Conservation (phyloP, 2,888 invertebrate species). For the Tetanocera ferruginea region DNA sequence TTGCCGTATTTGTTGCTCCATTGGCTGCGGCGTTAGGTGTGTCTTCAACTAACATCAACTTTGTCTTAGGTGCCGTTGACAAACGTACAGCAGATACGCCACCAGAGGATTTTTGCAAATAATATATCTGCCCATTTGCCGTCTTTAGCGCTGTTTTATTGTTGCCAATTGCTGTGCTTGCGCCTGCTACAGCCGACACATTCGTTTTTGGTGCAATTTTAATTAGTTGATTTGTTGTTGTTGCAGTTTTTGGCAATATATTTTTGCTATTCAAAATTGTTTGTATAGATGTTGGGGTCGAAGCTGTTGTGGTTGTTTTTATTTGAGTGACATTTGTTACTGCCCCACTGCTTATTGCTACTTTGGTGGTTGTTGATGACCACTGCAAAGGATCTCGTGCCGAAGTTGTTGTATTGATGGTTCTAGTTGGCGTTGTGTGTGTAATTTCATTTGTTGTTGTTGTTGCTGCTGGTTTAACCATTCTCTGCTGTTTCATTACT, state of each 20-base stretch:
- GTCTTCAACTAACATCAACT: too few species aligned
- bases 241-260: slow-evolving; percentile 48
- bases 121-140: slow-evolving; percentile 70
- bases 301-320: slow-evolving; percentile 15
- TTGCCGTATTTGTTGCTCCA: slow-evolving; percentile 21
- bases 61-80: slow-evolving; percentile 23
- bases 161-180: slow-evolving; percentile 40
- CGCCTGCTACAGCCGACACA: slow-evolving; percentile 4
- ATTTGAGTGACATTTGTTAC: slow-evolving; percentile 29
- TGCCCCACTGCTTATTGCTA: slow-evolving; percentile 26
- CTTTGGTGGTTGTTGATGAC: neutral
- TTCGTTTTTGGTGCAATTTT: slow-evolving; percentile 47
- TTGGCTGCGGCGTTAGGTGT: slow-evolving; percentile 26
- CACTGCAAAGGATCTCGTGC: neutral
- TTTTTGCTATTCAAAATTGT: slow-evolving; percentile 48
- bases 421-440: neutral
- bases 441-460: slow-evolving; percentile 6
- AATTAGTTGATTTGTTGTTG: slow-evolving; percentile 43
- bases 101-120: slow-evolving; percentile 68
- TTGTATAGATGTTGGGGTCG: slow-evolving; percentile 40
- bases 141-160: slow-evolving; percentile 61
- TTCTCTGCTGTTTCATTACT: neutral
- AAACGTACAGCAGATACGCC: slow-evolving; percentile 44
- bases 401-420: neutral
- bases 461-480: neutral